Conservation (phyloP, 1,140 invertebrate genomes). For the Euura lappo region DNA sequence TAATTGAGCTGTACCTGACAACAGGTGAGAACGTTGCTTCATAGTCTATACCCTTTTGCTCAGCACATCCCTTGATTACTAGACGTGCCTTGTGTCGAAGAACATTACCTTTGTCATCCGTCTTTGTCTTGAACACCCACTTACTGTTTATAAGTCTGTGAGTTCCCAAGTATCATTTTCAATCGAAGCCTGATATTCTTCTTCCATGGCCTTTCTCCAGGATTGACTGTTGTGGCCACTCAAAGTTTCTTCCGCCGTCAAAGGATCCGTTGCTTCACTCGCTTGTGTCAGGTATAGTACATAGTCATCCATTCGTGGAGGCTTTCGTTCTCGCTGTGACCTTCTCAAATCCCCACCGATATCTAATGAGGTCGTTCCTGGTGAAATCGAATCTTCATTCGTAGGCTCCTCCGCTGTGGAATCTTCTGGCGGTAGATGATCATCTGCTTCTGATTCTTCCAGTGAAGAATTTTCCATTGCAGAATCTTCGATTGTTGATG, state of each 20-base stretch:
- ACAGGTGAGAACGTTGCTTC: constrained; percentile 32
- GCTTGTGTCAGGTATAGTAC: background rate
- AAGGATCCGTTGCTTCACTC: background rate
- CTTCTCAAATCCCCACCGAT: background rate
- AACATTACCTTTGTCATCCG: constrained; percentile 30
- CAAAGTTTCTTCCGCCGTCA: background rate
- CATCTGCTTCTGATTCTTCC: background rate
- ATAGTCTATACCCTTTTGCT: constrained; percentile 33
- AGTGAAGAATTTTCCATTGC: background rate
- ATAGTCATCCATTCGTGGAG: background rate
- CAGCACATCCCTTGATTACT: constrained; percentile 33
- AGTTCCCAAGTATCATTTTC: constrained; percentile 43
- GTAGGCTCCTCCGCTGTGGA: background rate
- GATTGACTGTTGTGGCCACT: background rate
- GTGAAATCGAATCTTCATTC: background rate
- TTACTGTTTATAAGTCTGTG: constrained; percentile 44
- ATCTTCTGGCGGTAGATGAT: background rate
- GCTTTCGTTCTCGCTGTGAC: background rate
- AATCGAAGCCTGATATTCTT: constrained; percentile 16
- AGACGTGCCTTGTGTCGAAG: constrained; percentile 42
- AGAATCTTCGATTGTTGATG: background rate
- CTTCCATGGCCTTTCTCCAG: background rate
- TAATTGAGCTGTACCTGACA: constrained; percentile 10
- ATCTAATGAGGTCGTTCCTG: background rate
- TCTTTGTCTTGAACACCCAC: constrained; percentile 48